A percentile compares a stretch with the other conserved stretches of the same genome.
phyloP scores from a whole-genome alignment of 2,888 invertebrate species.

The Ryuthela nishihirai region DNA sequence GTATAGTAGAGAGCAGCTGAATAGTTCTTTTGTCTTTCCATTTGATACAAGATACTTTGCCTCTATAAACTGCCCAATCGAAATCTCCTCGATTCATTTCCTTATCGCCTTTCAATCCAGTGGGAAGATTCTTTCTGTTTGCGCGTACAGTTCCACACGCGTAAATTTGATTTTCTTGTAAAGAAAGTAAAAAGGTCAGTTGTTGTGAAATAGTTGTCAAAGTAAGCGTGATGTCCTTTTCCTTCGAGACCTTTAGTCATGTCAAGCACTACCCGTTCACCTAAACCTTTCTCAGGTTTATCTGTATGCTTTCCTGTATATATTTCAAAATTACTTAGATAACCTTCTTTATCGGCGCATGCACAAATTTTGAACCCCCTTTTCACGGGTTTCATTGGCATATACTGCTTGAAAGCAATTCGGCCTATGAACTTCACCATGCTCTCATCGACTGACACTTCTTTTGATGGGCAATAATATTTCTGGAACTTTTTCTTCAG shows the following conservation, averaged over 20 bases:
- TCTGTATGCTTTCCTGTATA: conserved; percentile 2
- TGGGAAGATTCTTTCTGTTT: conserved; percentile 3
- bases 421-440: conserved; percentile 7
- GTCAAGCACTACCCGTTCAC: conserved; percentile 2
- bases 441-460: conserved; percentile 1
- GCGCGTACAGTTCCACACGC: conserved; percentile 2
- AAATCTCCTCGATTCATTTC: no score
- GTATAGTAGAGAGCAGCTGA: no score
- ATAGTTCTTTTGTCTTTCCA: no score
- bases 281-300: not conserved
- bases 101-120: no score
- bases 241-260: not conserved
- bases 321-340: conserved; percentile 10
- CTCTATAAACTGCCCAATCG: no score
- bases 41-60: no score
- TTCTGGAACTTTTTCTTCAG: no score
- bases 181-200: not conserved
- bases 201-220: conserved; percentile 6
- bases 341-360: not conserved
- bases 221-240: not conserved
- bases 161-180: conserved; percentile 2
- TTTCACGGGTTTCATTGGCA: conserved; percentile 7
- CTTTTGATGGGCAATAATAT: no score
- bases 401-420: conserved; percentile 6
- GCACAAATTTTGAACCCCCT: conserved; percentile 7